These are phyloP conservation scores for Neuroterus valhalla DNA, from an alignment of 1,140 invertebrate species.

Conservation along the genomic window DNA sequence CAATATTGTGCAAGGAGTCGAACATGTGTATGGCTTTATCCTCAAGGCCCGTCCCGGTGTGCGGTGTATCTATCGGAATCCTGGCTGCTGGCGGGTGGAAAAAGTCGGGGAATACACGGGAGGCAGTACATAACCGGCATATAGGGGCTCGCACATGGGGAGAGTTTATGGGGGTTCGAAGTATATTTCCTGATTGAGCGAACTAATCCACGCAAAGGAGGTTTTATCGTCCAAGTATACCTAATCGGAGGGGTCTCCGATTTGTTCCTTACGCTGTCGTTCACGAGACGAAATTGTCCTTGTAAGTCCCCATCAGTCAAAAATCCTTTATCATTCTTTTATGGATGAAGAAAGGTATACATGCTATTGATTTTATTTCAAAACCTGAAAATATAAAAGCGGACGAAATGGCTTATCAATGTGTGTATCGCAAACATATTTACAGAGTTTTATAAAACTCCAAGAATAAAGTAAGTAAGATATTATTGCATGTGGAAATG, in stretches of 20 bases:
- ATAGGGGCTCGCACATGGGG: constrained; percentile 44
- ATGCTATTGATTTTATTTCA: no score
- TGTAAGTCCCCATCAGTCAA: constrained; percentile 5
- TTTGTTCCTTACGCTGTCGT: constrained; percentile 15
- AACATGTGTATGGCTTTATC: constrained; percentile 15
- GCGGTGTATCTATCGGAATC: constrained; percentile 13
- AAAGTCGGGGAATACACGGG: constrained; percentile 10
- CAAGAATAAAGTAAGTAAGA: no score
- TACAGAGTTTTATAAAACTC: no score
- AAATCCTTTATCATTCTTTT: background rate
- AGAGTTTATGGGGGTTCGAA: constrained; percentile 63
- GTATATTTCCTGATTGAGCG: constrained; percentile 71
- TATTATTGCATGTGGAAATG: no score
- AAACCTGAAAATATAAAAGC: no score
- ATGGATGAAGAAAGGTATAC: background rate
- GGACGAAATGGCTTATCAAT: no score
- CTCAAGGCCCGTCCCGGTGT: background rate
- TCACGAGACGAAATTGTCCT: constrained; percentile 19
- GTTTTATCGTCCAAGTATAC: constrained; percentile 69
- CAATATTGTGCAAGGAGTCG: background rate
- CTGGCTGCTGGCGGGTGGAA: background rate
- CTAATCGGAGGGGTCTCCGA: constrained; percentile 58
- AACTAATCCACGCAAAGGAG: constrained; percentile 70
- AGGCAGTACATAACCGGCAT: constrained; percentile 16
- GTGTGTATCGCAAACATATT: no score